Conservation (phyloP, 30 jellyfish, hydroid and myxozoan genomes). For the Hydra vulgaris region DNA sequence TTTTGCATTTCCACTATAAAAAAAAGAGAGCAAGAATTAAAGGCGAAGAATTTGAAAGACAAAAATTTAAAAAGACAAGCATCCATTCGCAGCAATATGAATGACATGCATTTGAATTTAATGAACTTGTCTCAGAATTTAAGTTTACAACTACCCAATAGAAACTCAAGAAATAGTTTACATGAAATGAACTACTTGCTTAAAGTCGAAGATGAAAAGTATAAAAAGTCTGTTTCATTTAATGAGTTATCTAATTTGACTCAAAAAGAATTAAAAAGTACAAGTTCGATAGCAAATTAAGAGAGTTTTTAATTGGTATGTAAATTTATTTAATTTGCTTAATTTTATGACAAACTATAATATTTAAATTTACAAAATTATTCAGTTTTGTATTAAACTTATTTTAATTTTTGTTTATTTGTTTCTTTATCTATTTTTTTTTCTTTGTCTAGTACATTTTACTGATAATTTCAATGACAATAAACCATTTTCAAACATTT, state of each 20-base stretch:
- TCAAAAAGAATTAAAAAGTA: not conserved
- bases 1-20: constrained; percentile 1
- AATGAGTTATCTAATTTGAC: constrained; percentile 1
- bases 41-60: not conserved
- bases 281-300: not conserved
- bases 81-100: not conserved
- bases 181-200: not conserved
- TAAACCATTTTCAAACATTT: too few relatives aligned
- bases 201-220: not conserved
- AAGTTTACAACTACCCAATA: not conserved
- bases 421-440: too few relatives aligned
- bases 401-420: too few relatives aligned
- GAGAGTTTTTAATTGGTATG: too few relatives aligned
- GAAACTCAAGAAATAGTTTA: not conserved
- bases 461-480: too few relatives aligned
- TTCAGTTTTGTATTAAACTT: too few relatives aligned
- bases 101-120: not conserved
- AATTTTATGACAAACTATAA: too few relatives aligned
- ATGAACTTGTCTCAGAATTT: not conserved
- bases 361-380: too few relatives aligned
- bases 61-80: not conserved
- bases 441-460: too few relatives aligned
- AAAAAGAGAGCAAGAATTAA: not conserved
- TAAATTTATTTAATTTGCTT: too few relatives aligned
- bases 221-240: constrained; percentile 15